A percentile compares a stretch with the other conserved stretches of the same genome.
Evolutionary conservation across 2,888 invertebrate species (phyloP).

Genomic region (Melanchra persicariae): DNA sequence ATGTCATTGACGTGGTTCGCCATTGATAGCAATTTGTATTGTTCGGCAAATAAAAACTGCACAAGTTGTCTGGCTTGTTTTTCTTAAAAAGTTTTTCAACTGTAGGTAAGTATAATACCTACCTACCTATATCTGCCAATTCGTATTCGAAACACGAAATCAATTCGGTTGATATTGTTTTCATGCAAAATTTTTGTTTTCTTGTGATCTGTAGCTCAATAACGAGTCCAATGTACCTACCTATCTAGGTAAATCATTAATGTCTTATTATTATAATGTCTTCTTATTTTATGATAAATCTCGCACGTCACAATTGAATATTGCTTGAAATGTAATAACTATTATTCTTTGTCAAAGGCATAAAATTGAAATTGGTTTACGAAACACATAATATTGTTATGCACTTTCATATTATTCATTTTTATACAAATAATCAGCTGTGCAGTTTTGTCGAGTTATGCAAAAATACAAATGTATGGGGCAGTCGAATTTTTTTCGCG

Average conservation of each 20-base stretch:
- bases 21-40: constrained; percentile 34
- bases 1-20: constrained; percentile 62
- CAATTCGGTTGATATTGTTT: constrained; percentile 1
- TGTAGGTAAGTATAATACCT: too few species aligned
- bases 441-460: not conserved
- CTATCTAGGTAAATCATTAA: too few species aligned
- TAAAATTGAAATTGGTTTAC: constrained; percentile 27
- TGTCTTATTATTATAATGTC: too few species aligned
- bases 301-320: constrained; percentile 4
- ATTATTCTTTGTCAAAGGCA: not conserved
- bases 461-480: too few species aligned
- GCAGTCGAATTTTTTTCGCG: too few species aligned
- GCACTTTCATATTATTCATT: not conserved
- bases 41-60: constrained; percentile 22
- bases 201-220: not conserved
- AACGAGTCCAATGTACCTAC: not conserved
- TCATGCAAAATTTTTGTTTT: constrained; percentile 22
- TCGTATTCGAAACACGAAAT: constrained; percentile 3
- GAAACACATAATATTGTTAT: constrained; percentile 1
- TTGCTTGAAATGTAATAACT: constrained; percentile 28
- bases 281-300: constrained; percentile 16
- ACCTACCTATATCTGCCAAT: not conserved
- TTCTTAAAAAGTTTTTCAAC: not conserved
- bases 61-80: constrained; percentile 2
- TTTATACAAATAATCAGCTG: too few species aligned